A percentile compares a stretch with the other conserved stretches of the same genome.
These are phyloP conservation scores for Platypus cylindrus DNA, from an alignment of 2,888 invertebrate species.

Conservation along the genomic window DNA sequence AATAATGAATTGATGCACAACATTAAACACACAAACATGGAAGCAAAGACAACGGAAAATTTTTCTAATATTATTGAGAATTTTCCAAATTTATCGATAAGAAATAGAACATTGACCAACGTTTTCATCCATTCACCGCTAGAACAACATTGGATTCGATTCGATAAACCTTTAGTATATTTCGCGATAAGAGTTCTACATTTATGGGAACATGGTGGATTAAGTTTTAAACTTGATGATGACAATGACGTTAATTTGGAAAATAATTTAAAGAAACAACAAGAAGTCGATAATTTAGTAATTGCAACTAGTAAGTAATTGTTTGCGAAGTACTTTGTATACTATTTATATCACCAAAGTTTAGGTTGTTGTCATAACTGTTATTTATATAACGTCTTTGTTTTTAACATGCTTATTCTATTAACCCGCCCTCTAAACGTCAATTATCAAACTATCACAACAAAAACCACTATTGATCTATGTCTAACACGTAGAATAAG, in stretches of 20 bases:
- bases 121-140: slow-evolving; percentile 41
- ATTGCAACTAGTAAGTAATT: slow-evolving; percentile 7
- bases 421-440: not conserved
- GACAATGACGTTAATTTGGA: slow-evolving; percentile 8
- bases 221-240: slow-evolving; percentile 28
- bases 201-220: slow-evolving; percentile 44
- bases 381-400: not conserved
- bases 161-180: slow-evolving; percentile 35
- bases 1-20: no score
- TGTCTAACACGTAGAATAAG: no score
- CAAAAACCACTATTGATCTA: no score
- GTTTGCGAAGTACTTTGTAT: no score
- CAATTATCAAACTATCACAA: not conserved
- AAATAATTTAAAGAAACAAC: no score
- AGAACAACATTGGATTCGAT: slow-evolving; percentile 37
- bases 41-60: no score
- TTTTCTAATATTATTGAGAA: slow-evolving; percentile 17
- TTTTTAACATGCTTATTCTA: not conserved
- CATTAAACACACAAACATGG: no score
- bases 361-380: not conserved
- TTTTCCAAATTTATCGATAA: slow-evolving; percentile 37
- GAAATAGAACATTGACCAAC: slow-evolving; percentile 32
- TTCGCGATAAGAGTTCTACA: slow-evolving; percentile 41
- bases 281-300: slow-evolving; percentile 5
- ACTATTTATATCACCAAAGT: no score